These are phyloP conservation scores for Drosophila paramelanica DNA, from an alignment of 2,888 invertebrate species.

Conservation along the genomic window DNA sequence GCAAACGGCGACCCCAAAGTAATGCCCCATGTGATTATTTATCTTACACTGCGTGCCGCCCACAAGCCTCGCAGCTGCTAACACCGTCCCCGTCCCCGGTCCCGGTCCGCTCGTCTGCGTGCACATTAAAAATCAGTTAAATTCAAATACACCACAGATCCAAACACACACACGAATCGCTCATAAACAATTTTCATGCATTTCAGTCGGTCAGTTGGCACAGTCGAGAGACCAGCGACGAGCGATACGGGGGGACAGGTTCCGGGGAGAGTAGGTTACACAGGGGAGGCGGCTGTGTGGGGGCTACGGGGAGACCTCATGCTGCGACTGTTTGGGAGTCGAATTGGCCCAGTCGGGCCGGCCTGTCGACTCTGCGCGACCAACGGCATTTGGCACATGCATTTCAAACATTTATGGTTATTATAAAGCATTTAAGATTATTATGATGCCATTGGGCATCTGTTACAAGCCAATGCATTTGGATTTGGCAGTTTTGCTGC, in stretches of 20 bases:
- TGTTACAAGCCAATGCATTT: conserved; percentile 55
- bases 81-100: background rate
- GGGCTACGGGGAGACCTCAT: conserved; percentile 22
- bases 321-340: conserved; percentile 35
- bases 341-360: conserved; percentile 25
- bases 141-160: conserved; percentile 65
- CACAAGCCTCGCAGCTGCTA: conserved; percentile 33
- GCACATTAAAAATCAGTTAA: conserved; percentile 78
- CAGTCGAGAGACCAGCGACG: conserved; percentile 21
- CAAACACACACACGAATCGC: conserved; percentile 39
- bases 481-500: conserved; percentile 16
- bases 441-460: conserved; percentile 71
- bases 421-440: conserved; percentile 82
- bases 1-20: conserved; percentile 71
- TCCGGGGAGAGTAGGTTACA: background rate
- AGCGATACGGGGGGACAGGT: background rate
- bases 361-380: conserved; percentile 21
- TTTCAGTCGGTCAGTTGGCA: conserved; percentile 52
- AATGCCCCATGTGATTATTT: conserved; percentile 68
- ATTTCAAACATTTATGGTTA: conserved; percentile 81
- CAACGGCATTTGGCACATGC: conserved; percentile 70
- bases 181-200: conserved; percentile 76
- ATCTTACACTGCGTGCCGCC: conserved; percentile 58
- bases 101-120: conserved; percentile 18
- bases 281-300: no score